Base-by-base conservation (phyloP, 1,140 invertebrate genomes). In the Trachymyrmex septentrionalis region DNA sequence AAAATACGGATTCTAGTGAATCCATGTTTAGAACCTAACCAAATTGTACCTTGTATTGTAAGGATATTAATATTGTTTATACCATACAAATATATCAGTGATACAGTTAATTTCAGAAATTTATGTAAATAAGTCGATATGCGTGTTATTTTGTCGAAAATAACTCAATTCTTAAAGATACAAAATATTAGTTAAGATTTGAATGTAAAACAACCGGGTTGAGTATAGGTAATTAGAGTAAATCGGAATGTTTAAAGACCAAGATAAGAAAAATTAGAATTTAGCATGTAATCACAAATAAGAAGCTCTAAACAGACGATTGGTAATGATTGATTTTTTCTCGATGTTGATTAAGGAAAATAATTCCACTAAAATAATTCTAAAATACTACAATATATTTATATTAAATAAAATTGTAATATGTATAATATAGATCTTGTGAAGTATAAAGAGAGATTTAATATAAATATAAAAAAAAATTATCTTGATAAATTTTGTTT, bases 321-420 rank as follows among this genome's bases (percentile, higher is more conserved):
- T 30, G 30, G 30, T 2, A 4, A 21, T 64, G 27, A 64, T 64
- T 19, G 27, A 64, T 30, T 30, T 2, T 3, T 64, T 19, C 24
- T 30, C 14, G 2, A 69, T 24, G 34, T n/a, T 48, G 5, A 24
- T 48, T 6, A 14, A 10, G 2, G 2, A 64, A 38, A 38, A 30
- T 30, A 9, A 38, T 38, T 34, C 34, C 34, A 34, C 0, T 34
- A 6, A 34, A 30, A 30, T 19, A 64, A 14, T 6, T 34, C 6
- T 61, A 64, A 9, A 63, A 30, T 63, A 63, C 4, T 7, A 38
- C n/a, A 1, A 66, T 66, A 14, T 67, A 67, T 38, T 7, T 14
- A 50, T 14, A 67, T 3, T n/a, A 66, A 38, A 71, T 27, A 50
- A 72, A 53, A 30, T 72, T 53, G 10, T 69, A 69, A 63, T 24